phyloP scores from a whole-genome alignment of 2,888 invertebrate species.

The Drosophila heteroneura region DNA sequence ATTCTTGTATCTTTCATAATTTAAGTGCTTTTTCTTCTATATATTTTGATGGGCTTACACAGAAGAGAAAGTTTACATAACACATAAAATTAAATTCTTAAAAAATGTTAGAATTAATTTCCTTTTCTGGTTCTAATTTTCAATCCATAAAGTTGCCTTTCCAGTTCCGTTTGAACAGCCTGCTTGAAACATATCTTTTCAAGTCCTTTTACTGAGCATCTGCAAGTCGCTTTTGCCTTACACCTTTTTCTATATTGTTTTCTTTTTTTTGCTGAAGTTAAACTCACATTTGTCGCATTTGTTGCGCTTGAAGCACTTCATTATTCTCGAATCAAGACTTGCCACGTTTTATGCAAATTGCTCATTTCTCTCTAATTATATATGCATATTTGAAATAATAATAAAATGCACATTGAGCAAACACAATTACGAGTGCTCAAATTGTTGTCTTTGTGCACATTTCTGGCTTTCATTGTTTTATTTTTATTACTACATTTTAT shows the following conservation, averaged over 20 bases:
- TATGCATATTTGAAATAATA: conserved; percentile 31
- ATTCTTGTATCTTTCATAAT: neutral
- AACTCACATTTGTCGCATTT: conserved; percentile 55
- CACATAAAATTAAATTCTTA: no score
- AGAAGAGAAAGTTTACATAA: no score
- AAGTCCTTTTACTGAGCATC: neutral
- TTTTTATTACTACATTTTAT: conserved; percentile 4
- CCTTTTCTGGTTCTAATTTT: neutral
- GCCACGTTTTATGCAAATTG: conserved; percentile 16
- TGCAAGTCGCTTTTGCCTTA: neutral
- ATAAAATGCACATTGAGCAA: conserved; percentile 52
- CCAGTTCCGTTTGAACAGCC: neutral
- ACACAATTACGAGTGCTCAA: conserved; percentile 42
- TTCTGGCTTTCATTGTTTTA: neutral
- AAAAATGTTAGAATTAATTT: neutral
- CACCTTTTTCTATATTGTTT: neutral
- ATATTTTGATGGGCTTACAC: no score
- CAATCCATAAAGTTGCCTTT: neutral
- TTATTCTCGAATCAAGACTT: conserved; percentile 25
- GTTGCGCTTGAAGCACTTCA: conserved; percentile 24
- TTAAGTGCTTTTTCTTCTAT: neutral
- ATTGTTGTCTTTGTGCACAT: conserved; percentile 16
- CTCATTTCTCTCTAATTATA: neutral
- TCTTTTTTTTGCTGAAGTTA: conserved; percentile 11
- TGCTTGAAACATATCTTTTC: neutral